A percentile compares a stretch with the other conserved stretches of the same genome.
phyloP scores from a whole-genome alignment of 2,888 invertebrate genomes.

The Trichogramma dendrolimi region DNA sequence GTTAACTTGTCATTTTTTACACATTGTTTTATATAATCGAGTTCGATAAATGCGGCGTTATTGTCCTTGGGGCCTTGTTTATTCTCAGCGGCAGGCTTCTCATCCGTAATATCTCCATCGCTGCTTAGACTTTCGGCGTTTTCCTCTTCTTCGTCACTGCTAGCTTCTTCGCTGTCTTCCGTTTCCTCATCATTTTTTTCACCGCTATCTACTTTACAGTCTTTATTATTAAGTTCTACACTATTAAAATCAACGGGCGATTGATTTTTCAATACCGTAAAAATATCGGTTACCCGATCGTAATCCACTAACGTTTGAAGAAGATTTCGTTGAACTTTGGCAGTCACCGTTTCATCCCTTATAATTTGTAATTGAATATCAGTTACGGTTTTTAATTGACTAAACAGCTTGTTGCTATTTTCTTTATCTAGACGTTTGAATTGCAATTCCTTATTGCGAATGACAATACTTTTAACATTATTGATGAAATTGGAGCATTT shows the following conservation, averaged over 20 bases:
- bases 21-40: too few relatives aligned
- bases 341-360: background rate
- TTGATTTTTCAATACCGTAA: background rate
- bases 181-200: conserved; percentile 13
- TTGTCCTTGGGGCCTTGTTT: too few relatives aligned
- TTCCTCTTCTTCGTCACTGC: conserved; percentile 15
- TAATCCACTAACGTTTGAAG: background rate
- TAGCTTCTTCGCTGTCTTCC: conserved; percentile 5
- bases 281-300: background rate
- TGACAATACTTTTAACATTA: background rate
- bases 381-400: background rate
- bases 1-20: background rate
- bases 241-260: too few relatives aligned
- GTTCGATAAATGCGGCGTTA: too few relatives aligned
- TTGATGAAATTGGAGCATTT: background rate
- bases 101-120: background rate
- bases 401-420: background rate
- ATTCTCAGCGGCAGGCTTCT: too few relatives aligned
- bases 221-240: too few relatives aligned
- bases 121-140: conserved; percentile 11
- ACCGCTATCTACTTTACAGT: background rate
- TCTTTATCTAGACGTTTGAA: background rate
- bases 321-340: background rate
- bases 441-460: background rate
- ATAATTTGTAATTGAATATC: background rate